These are phyloP conservation scores for Ascidia mentula DNA, from an alignment of 23 tunicate genomes.

Conservation along the genomic window DNA sequence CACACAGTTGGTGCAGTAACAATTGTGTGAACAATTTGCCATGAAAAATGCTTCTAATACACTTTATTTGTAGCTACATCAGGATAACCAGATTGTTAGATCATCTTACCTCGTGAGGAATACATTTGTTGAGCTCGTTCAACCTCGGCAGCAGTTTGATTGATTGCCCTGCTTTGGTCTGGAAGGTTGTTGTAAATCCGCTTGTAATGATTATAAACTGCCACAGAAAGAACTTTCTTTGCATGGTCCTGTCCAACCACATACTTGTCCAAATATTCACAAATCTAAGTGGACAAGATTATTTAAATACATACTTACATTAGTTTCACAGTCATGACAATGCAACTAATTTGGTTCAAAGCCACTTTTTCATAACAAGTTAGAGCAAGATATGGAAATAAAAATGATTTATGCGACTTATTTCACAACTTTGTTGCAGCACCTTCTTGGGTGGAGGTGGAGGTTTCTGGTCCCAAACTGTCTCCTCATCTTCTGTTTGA, in stretches of 20 bases:
- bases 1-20: too few relatives aligned
- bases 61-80: too few relatives aligned
- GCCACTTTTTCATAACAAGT: too few relatives aligned
- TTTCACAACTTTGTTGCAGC: not conserved
- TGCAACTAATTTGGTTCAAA: too few relatives aligned
- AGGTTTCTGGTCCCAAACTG: slow-evolving; percentile 70
- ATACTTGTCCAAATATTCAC: slow-evolving; percentile 80
- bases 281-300: slow-evolving; percentile 29
- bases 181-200: slow-evolving; percentile 78
- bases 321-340: too few relatives aligned
- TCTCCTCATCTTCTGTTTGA: slow-evolving; percentile 21
- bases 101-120: slow-evolving; percentile 76
- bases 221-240: slow-evolving; percentile 86
- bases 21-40: too few relatives aligned
- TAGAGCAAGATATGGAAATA: too few relatives aligned
- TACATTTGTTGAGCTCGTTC: slow-evolving; percentile 69
- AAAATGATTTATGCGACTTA: too few relatives aligned
- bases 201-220: slow-evolving; percentile 96
- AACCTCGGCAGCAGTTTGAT: slow-evolving; percentile 21
- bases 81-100: too few relatives aligned
- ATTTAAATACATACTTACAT: not conserved
- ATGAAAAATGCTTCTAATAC: too few relatives aligned
- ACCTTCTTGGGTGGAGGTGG: slow-evolving; percentile 94
- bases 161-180: not conserved
- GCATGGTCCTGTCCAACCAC: slow-evolving; percentile 90